Percentiles rank a stretch among this genome's conserved stretches.
Evolutionary conservation across 2,888 invertebrate genomes (phyloP).

Genomic region (Nematopogon swammerdamellus): DNA sequence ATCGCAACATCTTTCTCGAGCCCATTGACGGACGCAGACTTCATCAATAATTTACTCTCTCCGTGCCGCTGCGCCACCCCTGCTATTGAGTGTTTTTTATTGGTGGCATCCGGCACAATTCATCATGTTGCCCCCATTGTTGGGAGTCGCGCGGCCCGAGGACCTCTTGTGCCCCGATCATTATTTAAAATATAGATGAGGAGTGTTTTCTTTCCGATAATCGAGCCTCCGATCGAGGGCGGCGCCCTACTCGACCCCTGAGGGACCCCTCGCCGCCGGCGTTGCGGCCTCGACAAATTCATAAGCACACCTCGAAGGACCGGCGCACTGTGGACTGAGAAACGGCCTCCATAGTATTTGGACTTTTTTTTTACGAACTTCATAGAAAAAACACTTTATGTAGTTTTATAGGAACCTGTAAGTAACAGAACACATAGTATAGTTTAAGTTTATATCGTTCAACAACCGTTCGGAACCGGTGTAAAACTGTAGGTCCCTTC

Average conservation of each 20-base stretch:
- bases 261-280: constrained; percentile 5
- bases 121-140: constrained; percentile 41
- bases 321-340: too few relatives aligned
- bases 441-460: too few relatives aligned
- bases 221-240: constrained; percentile 51
- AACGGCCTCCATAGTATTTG: too few relatives aligned
- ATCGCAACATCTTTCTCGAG: too few relatives aligned
- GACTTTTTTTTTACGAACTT: too few relatives aligned
- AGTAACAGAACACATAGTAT: too few relatives aligned
- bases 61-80: background rate
- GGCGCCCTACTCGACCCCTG: constrained; percentile 37
- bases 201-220: constrained; percentile 56
- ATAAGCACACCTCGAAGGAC: background rate
- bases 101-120: constrained; percentile 39
- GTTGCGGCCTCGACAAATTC: background rate
- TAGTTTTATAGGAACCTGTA: too few relatives aligned
- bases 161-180: constrained; percentile 35
- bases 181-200: constrained; percentile 57
- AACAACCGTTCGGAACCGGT: too few relatives aligned
- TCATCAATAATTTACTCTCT: background rate
- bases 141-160: constrained; percentile 20
- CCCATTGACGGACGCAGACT: background rate
- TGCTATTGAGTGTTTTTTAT: constrained; percentile 18
- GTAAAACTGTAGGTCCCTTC: too few relatives aligned
- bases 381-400: too few relatives aligned